A percentile compares a stretch with the other conserved stretches of the same genome.
phyloP scores from a whole-genome alignment of 2,113 vertebrate species.

The Willisornis vidua region DNA sequence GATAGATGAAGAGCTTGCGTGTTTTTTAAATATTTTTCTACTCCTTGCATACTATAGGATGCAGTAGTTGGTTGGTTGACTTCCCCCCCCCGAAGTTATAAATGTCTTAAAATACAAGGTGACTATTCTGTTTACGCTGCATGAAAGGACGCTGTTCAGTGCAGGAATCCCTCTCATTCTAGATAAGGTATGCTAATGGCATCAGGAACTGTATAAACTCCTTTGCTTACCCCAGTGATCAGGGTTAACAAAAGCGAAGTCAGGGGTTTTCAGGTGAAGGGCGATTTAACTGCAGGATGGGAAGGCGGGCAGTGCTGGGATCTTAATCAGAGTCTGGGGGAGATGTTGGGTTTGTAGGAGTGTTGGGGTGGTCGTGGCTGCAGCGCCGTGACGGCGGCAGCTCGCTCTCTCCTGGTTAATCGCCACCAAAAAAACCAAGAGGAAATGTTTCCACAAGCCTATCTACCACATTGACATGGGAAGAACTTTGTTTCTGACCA shows the following conservation, averaged over 20 bases:
- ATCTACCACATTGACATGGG: accelerated
- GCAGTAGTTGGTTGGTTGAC: background rate
- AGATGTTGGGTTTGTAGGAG: background rate
- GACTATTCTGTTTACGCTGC: background rate
- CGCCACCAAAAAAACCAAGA: background rate
- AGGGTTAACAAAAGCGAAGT: background rate
- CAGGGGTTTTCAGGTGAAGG: background rate
- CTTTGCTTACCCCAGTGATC: accelerated
- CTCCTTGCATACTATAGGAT: background rate
- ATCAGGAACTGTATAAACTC: background rate
- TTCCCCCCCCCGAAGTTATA: background rate
- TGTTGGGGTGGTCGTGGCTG: background rate
- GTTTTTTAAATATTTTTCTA: background rate
- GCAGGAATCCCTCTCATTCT: background rate
- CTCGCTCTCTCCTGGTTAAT: background rate
- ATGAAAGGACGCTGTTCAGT: background rate
- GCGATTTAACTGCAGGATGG: background rate
- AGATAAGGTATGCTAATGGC: background rate
- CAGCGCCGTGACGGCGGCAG: accelerated
- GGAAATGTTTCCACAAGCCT: background rate
- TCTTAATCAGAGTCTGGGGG: background rate
- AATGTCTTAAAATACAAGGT: background rate
- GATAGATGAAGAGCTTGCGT: background rate
- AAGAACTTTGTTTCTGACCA: accelerated
- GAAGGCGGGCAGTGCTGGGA: background rate